Conservation (phyloP, 2,113 vertebrate species). For the Damaliscus lunatus region DNA sequence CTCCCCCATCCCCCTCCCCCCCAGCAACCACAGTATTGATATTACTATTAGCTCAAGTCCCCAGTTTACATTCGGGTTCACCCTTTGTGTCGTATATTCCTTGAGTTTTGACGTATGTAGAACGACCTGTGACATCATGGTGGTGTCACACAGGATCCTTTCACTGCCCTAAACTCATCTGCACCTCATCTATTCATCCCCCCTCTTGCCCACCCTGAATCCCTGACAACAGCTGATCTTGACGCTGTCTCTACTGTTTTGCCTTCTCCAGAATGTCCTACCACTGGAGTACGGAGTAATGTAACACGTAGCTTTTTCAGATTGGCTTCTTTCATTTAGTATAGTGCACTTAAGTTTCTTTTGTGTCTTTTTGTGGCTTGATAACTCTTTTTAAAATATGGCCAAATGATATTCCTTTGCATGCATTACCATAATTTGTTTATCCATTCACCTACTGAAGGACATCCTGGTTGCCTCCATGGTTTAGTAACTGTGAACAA, state of each 20-base stretch:
- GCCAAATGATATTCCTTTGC: neutral
- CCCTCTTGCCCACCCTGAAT: neutral
- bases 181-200: neutral
- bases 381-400: too few species aligned
- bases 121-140: too few species aligned
- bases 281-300: neutral
- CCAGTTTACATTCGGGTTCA: neutral
- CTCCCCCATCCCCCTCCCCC: accelerated
- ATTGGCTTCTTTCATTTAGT: neutral
- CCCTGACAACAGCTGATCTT: neutral
- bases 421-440: accelerated
- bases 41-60: neutral
- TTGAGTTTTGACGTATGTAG: neutral
- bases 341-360: neutral
- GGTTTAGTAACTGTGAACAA: neutral
- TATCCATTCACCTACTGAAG: neutral
- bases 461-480: neutral
- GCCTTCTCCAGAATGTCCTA: neutral
- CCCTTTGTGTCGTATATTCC: neutral
- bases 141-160: neutral
- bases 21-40: neutral
- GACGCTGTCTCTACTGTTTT: neutral
- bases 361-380: neutral
- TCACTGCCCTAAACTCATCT: neutral
- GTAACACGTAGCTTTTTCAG: neutral